Base-by-base conservation (phyloP, 2,888 invertebrate genomes). In the Aphidoletes aphidimyza region DNA sequence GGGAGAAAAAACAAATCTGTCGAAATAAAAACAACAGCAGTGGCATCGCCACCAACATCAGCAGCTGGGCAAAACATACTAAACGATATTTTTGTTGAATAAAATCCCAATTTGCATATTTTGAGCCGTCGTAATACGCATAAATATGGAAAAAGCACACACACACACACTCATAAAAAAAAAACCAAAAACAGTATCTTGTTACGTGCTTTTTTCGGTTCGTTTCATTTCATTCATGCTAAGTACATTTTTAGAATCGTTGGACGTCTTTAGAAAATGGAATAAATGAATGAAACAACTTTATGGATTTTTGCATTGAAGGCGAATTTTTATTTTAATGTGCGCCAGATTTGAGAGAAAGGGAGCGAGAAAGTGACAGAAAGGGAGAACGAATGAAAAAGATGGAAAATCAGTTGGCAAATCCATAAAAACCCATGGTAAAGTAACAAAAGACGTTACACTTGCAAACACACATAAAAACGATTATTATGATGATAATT, bases 101-200 rank as follows among this genome's bases (percentile, higher is more conserved):
- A 81, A 81, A 81, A 81, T 37, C 37, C 37, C 37, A 81, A 81
- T 81, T 81, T 81, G 81, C 81, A 81, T 81, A 81, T 37, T 81
- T 81, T 81, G 8, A 37, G 17, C 22, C n/a, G 22, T 81, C 37
- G n/a, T 37, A 9, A 22, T 37, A 37, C 81, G 81, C 22, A 69
- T 30, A 30, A 69, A 69, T 69, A 11, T 69, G 2, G 54, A 47
- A 19, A 47, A 19, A 22, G 47, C 6, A 14, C 8, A 47, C 6
- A 47, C 9, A 19, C 9, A 17, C 9, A 47, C 2, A 47, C 17
- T 9, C n/a, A 14, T 3, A 54, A 54, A 54, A 22, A 22, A 22
- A n/a, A 54, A 22, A 9, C 0, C 2, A 54, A 22, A 22, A 11
- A 54, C 14, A 2, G 54, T 22, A 54, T 14, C 47, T 11, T 47